These are phyloP conservation scores for Drosophila mayaguana DNA, from an alignment of 2,888 invertebrate genomes.

Conservation along the genomic window DNA sequence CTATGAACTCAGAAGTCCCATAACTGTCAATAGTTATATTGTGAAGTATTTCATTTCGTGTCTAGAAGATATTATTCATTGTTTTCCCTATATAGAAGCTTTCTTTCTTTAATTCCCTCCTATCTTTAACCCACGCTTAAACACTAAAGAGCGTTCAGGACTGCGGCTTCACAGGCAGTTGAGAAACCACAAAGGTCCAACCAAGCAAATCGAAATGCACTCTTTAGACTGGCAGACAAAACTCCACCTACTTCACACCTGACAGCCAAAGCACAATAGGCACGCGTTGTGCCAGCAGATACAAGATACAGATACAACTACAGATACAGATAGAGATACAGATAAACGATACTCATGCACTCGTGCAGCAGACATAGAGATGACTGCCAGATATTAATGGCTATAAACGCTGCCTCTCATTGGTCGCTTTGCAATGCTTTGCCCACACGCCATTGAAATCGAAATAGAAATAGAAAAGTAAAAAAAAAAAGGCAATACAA, in stretches of 20 bases:
- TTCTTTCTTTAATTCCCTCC: neutral
- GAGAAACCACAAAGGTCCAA: slow-evolving; percentile 19
- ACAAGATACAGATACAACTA: slow-evolving; percentile 34
- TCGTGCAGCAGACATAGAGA: slow-evolving; percentile 22
- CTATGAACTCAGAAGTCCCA: neutral
- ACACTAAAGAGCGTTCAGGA: slow-evolving; percentile 10
- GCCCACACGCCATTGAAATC: slow-evolving; percentile 53
- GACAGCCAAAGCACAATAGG: slow-evolving; percentile 54
- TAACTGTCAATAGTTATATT: neutral
- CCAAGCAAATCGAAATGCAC: slow-evolving; percentile 46
- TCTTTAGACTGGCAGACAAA: slow-evolving; percentile 25
- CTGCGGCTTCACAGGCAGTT: slow-evolving; percentile 16
- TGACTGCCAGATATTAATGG: slow-evolving; percentile 52
- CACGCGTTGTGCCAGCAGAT: slow-evolving; percentile 39
- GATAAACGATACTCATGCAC: slow-evolving; percentile 30
- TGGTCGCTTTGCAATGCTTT: slow-evolving; percentile 43
- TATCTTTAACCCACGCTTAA: neutral
- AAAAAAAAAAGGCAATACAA: neutral
- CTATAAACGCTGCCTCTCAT: slow-evolving; percentile 54
- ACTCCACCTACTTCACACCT: slow-evolving; percentile 77
- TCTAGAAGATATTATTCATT: neutral
- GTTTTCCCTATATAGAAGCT: neutral
- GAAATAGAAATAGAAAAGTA: slow-evolving; percentile 42
- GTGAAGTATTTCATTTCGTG: neutral
- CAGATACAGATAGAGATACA: slow-evolving; percentile 33